Evolutionary conservation across 2,888 invertebrate species (phyloP), one percentile per base, ranked within the genome.

Genomic region (Teleiodes luculella): DNA sequence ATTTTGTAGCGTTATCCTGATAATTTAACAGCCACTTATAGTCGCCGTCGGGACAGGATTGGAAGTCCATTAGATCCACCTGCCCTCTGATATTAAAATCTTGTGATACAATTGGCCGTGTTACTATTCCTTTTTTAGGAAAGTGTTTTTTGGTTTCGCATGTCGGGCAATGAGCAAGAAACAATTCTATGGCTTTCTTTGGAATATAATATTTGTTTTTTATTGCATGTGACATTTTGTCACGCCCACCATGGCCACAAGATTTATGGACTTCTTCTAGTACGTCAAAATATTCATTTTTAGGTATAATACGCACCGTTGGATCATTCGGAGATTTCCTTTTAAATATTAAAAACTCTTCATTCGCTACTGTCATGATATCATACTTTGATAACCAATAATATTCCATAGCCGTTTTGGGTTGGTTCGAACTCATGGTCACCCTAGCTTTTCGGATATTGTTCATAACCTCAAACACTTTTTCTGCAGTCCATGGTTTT

Each of bases 41-140:
- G 5, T 48, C 47, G n/a, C n/a, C 18, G 35, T 48, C 47, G 7
- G 35, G 47, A 10, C 4, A 35, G 1, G 18, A 3, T 2, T 48
- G 35, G 11, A 48, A 35, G 28, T 48, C 47, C 14, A 48, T 20
- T 1, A 48, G 11, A 11, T 48, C 47, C 2, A 48, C n/a, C n/a
- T 48, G 47, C 11, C 35, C 47, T n/a, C 20, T 16, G 1, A 39
- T 37, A 57, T 70, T 73, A 49, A 72, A 75, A 10, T 68, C 71
- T 1, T 61, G 54, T 2, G 68, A 60, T 50, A 65, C 51, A 20
- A 76, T 53, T 14, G 68, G 72, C 52, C 65, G 66, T 14, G 63
- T 61, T 10, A 69, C 62, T n/a, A 69, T 63, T 5, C 64, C 64
- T 41, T 43, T 64, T 57, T 60, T 65, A 1, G 62, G 58, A 2